Percentiles rank a stretch among this genome's conserved stretches.
These are phyloP conservation scores for Capricornis sumatraensis DNA, from an alignment of 2,113 vertebrate species.

Conservation along the genomic window DNA sequence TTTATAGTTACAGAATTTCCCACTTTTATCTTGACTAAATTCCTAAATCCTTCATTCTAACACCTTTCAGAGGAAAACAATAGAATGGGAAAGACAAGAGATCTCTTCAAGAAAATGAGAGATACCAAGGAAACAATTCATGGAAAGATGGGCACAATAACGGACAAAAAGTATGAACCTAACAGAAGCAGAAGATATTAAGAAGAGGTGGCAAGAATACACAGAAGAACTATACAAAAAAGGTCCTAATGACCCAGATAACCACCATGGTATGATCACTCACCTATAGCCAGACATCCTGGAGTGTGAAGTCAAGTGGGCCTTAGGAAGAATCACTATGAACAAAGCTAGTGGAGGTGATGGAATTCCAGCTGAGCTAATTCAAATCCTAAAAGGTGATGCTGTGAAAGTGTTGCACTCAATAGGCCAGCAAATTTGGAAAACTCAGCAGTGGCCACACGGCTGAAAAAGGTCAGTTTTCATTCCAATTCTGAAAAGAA, in stretches of 20 bases:
- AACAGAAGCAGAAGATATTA: neutral
- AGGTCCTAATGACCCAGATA: neutral
- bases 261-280: neutral
- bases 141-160: neutral
- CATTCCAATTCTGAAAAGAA: neutral
- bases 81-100: neutral
- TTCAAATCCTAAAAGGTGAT: neutral
- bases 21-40: constrained; percentile 22
- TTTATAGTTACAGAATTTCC: neutral
- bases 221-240: neutral
- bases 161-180: neutral
- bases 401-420: neutral
- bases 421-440: neutral
- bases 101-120: neutral
- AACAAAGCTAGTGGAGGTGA: neutral
- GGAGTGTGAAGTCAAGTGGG: neutral
- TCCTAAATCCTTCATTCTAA: neutral
- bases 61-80: neutral
- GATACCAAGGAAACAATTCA: neutral
- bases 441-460: neutral
- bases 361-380: neutral
- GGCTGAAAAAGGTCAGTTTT: neutral
- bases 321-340: neutral
- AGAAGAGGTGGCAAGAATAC: neutral
- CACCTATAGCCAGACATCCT: neutral